A percentile compares a stretch with the other conserved stretches of the same genome.
Evolutionary conservation across 92 coral and sea anemone species (phyloP).

Genomic region (Zoanthus solanderi): DNA sequence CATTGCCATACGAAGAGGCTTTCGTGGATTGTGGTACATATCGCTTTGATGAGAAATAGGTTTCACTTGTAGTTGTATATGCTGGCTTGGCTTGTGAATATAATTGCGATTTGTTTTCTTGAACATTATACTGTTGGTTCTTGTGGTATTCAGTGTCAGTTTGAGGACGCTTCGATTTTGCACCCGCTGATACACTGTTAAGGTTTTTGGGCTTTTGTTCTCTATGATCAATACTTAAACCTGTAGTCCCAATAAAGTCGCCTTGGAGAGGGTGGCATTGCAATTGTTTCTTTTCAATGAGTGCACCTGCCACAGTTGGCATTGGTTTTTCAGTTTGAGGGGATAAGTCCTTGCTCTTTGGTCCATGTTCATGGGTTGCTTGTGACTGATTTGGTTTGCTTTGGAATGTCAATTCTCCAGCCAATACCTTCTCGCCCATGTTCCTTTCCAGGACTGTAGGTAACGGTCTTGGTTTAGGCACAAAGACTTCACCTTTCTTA

Average conservation of each 20-base stretch:
- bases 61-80: background rate
- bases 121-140: background rate
- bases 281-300: background rate
- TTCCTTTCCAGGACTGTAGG: background rate
- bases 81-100: background rate
- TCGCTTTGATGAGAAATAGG: background rate
- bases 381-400: background rate
- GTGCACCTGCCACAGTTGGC: background rate
- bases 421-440: background rate
- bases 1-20: too few relatives aligned
- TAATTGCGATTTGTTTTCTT: background rate
- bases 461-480: constrained; percentile 37
- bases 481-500: constrained; percentile 45
- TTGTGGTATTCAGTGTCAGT: background rate
- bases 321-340: background rate
- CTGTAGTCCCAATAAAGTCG: background rate
- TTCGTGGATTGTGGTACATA: background rate
- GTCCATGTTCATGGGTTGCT: background rate
- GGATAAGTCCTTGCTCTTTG: background rate
- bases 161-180: background rate
- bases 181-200: background rate
- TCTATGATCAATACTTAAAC: background rate
- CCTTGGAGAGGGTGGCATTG: background rate
- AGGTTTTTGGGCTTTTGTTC: background rate
- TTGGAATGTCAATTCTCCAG: background rate